A percentile compares a stretch with the other conserved stretches of the same genome.
phyloP scores from a whole-genome alignment of 2,113 vertebrate species.

The Mellivora capensis region DNA sequence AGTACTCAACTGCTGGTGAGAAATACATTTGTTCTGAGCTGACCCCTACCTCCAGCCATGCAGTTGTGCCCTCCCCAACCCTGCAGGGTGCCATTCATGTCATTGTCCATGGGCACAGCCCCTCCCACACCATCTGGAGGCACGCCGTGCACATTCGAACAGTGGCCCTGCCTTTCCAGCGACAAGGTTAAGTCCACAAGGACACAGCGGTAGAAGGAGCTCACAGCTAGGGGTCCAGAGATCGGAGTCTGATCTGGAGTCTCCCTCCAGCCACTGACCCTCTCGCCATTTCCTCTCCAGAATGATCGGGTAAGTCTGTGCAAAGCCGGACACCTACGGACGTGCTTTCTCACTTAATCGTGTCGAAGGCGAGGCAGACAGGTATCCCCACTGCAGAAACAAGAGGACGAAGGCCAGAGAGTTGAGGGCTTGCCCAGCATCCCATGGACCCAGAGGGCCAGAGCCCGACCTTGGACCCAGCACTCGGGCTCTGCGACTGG shows the following conservation, averaged over 20 bases:
- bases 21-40: not conserved
- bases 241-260: not conserved
- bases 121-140: not conserved
- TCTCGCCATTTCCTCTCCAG: not conserved
- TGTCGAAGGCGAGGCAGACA: not conserved
- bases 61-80: fast-evolving
- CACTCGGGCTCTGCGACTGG: not conserved
- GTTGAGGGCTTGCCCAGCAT: not conserved
- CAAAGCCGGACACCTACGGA: not conserved
- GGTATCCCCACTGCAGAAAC: not conserved
- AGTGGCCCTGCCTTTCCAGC: not conserved
- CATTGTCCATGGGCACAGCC: fast-evolving
- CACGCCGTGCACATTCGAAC: fast-evolving
- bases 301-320: not conserved
- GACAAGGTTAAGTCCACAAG: not conserved
- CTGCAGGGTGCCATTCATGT: fast-evolving
- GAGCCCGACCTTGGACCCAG: not conserved
- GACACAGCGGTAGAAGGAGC: not conserved
- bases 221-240: not conserved
- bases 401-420: not conserved
- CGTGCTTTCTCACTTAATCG: not conserved
- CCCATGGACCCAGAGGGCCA: fast-evolving
- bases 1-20: not conserved
- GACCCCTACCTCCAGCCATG: not conserved
- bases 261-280: not conserved